A percentile compares a stretch with the other conserved stretches of the same genome.
These are phyloP conservation scores for Oenanthe melanoleuca DNA, from an alignment of 2,113 vertebrate species.

Conservation along the genomic window DNA sequence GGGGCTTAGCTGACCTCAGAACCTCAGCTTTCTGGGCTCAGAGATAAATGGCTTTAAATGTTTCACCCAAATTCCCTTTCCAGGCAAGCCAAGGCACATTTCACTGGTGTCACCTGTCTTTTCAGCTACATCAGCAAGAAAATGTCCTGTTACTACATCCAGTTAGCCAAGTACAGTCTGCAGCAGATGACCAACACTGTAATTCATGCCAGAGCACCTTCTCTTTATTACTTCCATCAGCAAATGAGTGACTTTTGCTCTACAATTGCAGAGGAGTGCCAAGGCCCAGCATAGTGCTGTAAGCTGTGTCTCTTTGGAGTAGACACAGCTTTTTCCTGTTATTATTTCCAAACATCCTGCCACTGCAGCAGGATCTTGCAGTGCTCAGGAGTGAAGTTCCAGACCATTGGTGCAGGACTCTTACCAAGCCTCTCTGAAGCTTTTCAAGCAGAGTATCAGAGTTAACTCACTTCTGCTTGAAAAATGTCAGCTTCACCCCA, in stretches of 20 bases:
- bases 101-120: not conserved
- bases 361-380: not conserved
- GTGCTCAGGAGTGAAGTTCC: not conserved
- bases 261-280: not conserved
- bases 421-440: not conserved
- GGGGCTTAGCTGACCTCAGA: not conserved
- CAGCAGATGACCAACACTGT: not conserved
- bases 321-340: not conserved
- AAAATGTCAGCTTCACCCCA: not conserved
- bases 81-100: not conserved
- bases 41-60: slow-evolving; percentile 9
- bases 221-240: not conserved
- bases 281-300: not conserved
- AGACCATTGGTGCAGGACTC: not conserved
- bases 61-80: not conserved
- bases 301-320: not conserved
- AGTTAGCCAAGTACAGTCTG: not conserved
- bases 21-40: not conserved
- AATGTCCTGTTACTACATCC: not conserved
- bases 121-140: not conserved
- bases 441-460: not conserved
- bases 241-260: not conserved
- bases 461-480: not conserved
- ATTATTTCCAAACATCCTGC: not conserved
- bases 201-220: not conserved